Conservation (phyloP, 2,888 invertebrate species). For the Eristalis intricaria region DNA sequence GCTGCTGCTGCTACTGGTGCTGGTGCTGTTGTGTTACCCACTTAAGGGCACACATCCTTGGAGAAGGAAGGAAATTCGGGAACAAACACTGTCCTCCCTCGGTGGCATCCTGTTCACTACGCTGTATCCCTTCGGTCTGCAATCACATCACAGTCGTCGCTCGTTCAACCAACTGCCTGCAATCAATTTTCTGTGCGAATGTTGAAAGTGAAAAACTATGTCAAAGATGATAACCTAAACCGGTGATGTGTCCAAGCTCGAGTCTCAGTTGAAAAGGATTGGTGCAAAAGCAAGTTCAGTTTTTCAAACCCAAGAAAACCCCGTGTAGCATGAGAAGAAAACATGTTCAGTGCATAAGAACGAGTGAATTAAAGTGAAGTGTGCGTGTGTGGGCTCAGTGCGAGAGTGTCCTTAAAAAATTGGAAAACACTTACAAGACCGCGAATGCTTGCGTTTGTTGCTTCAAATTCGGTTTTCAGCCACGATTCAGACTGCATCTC, state of each 20-base stretch:
- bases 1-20: conserved; percentile 28
- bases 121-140: conserved; percentile 65
- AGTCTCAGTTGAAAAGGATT: conserved; percentile 13
- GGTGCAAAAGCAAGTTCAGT: background rate
- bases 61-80: conserved; percentile 54
- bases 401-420: background rate
- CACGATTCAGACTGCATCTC: background rate
- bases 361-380: conserved; percentile 43
- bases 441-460: conserved; percentile 9
- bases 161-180: no score
- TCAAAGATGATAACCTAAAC: conserved; percentile 50
- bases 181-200: background rate
- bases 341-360: conserved; percentile 54
- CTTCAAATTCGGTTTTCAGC: background rate
- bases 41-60: conserved; percentile 61
- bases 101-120: conserved; percentile 58
- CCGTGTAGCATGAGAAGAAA: conserved; percentile 55
- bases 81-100: conserved; percentile 39
- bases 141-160: conserved; percentile 10
- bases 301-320: background rate
- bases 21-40: conserved; percentile 39
- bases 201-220: background rate
- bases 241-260: conserved; percentile 46
- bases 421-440: conserved; percentile 24
- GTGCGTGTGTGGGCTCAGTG: background rate